These are phyloP conservation scores for Pelodytes ibericus DNA, from an alignment of 2,797 vertebrate species.

Conservation along the genomic window DNA sequence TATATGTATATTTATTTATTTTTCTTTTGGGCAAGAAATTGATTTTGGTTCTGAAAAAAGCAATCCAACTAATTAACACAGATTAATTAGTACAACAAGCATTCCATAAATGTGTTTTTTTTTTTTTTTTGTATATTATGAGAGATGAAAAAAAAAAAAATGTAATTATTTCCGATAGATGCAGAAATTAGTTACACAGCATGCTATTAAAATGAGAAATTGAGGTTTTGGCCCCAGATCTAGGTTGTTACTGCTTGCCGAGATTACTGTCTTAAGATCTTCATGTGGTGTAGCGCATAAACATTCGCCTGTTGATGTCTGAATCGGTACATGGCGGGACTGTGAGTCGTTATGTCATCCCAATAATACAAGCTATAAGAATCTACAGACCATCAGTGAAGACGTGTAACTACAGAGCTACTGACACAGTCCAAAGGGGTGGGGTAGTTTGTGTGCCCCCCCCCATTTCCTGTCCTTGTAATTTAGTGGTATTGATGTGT, in stretches of 20 bases:
- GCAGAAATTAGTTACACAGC: conserved; percentile 14
- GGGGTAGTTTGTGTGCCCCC: no score
- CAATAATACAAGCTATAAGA: no score
- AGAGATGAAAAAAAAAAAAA: neutral
- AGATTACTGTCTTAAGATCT: neutral
- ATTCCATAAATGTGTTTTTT: conserved; percentile 6
- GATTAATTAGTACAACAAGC: conserved; percentile 7
- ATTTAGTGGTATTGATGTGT: no score
- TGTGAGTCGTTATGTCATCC: no score
- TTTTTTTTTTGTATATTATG: neutral
- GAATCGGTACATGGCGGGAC: no score
- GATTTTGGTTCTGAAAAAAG: conserved; percentile 1
- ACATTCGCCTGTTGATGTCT: no score
- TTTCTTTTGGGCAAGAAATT: neutral
- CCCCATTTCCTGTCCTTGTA: no score
- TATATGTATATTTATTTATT: no score
- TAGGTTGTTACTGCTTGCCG: conserved; percentile 1
- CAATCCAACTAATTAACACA: conserved; percentile 1
- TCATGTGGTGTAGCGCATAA: neutral
- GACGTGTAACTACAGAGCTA: no score
- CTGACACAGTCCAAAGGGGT: no score
- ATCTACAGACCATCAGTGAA: no score
- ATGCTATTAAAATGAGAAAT: neutral
- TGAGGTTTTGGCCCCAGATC: conserved; percentile 2
- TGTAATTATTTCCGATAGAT: conserved; percentile 12